Conservation (phyloP, 2,113 vertebrate species). For the Epinephelus lanceolatus region DNA sequence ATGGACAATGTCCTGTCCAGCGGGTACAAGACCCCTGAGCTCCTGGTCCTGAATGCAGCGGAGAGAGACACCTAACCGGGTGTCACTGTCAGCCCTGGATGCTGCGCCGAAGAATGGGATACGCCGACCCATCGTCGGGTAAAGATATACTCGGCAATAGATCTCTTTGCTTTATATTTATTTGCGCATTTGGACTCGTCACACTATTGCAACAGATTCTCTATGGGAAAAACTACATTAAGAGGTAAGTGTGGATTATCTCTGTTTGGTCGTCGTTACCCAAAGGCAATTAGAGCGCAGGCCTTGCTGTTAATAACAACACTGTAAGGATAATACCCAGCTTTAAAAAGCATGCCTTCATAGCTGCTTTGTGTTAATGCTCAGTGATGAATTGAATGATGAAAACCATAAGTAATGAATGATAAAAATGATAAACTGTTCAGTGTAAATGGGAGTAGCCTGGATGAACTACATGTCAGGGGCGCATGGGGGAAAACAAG, state of each 20-base stretch:
- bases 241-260: slow-evolving; percentile 88
- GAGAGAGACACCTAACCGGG: slow-evolving; percentile 72
- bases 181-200: slow-evolving; percentile 98
- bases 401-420: slow-evolving; percentile 4
- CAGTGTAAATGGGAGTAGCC: slow-evolving; percentile 23
- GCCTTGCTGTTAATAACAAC: neutral
- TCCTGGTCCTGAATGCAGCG: slow-evolving; percentile 80
- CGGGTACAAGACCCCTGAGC: slow-evolving; percentile 53
- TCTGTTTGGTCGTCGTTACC: neutral
- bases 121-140: slow-evolving; percentile 93
- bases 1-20: slow-evolving; percentile 68
- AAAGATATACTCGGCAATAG: slow-evolving; percentile 95
- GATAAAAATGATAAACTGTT: slow-evolving; percentile 14
- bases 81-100: slow-evolving; percentile 77
- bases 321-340: slow-evolving; percentile 23
- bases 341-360: slow-evolving; percentile 43
- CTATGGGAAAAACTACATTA: slow-evolving; percentile 97
- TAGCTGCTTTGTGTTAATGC: slow-evolving; percentile 1
- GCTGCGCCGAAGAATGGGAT: slow-evolving; percentile 90
- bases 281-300: slow-evolving; percentile 18
- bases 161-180: slow-evolving; percentile 98
- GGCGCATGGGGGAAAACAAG: slow-evolving; percentile 32
- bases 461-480: slow-evolving; percentile 17
- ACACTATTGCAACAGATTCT: slow-evolving; percentile 97
- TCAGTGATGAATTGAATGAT: slow-evolving; percentile 11